Evolutionary conservation across 2,797 vertebrate species (phyloP).

Genomic region (Anguilla obscura): DNA sequence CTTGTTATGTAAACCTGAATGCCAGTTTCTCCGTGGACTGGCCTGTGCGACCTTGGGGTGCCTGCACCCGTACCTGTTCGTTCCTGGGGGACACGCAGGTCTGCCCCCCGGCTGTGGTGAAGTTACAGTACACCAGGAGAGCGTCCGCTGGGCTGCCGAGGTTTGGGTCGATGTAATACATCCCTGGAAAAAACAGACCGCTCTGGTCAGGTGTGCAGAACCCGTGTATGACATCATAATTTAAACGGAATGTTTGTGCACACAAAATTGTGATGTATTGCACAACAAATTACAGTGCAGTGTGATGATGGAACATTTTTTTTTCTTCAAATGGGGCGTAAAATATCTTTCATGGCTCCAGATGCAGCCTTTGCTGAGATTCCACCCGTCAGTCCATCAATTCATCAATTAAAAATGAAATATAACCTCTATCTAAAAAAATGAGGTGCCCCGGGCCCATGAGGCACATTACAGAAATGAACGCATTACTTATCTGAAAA

Average conservation of each 20-base stretch:
- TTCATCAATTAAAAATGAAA: not conserved
- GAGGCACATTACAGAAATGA: constrained; percentile 11
- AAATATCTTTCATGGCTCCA: too few species aligned
- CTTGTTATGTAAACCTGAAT: not conserved
- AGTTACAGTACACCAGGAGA: constrained; percentile 84
- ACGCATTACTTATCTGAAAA: not conserved
- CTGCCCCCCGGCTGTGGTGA: constrained; percentile 73
- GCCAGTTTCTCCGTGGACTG: not conserved
- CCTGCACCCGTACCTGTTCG: constrained; percentile 69
- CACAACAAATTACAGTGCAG: too few species aligned
- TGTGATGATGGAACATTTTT: too few species aligned
- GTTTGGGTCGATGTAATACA: constrained; percentile 90
- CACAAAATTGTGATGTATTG: too few species aligned
- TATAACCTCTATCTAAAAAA: not conserved
- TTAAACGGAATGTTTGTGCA: too few species aligned
- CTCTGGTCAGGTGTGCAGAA: not conserved
- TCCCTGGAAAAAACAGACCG: constrained; percentile 66
- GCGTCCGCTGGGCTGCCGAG: constrained; percentile 82
- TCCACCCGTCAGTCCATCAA: not conserved
- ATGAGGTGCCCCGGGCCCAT: not conserved
- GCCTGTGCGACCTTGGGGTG: not conserved
- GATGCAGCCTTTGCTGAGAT: not conserved
- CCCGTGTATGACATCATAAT: not conserved
- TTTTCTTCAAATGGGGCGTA: too few species aligned
- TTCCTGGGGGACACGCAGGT: constrained; percentile 79